Base-by-base conservation (phyloP, 2,888 invertebrate species). In the Chydorus sphaericus region DNA sequence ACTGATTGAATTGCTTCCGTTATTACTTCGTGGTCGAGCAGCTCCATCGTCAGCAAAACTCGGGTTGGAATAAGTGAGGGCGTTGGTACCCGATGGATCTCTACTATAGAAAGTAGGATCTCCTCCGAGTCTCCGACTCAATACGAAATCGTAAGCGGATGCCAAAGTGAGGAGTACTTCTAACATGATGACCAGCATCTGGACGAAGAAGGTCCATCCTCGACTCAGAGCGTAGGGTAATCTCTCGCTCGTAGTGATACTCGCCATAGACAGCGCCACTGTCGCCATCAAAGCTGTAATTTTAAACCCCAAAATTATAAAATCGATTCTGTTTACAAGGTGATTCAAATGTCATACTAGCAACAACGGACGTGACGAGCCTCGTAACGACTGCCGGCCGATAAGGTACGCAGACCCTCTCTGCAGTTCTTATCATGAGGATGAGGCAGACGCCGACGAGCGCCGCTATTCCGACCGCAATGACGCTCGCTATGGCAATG, bases 351-450 rank as follows among this genome's bases (percentile, higher is more conserved):
- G 59, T 77, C 81, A 80, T 69, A 89, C 89, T 82, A 63, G 85
- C 83, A 64, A 86, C 67, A 44, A 88, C 74, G 39, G 85, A 81
- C 61, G 88, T 72, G 55, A 84, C 80, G 61, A 89, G 76, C 73
- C 90, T 90, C 65, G 80, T 72, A 71, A 87, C 81, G 59, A 89
- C 81, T 54, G 85, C 79, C 60, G 79, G 75, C 60, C 82, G 81
- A 71, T 88, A 89, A 65, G 82, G 80, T 73, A 87, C 73, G 60
- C 82, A 79, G 60, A 89, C 82, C 65, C 81, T 80, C 68, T 88
- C 87, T 67, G 82, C 82, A 53, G 87, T 87, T 54, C 84, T 83
- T 65, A 88, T 81, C 88, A 89, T 88, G 60, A 88, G 85, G 62
- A 90, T 76, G 70, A 89, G 89, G 61, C 89, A 76, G 59, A 89